Evolutionary conservation across 2,888 invertebrate genomes (phyloP), one percentile per base, ranked within the genome.

Genomic region (Leptopilina drosophilae): DNA sequence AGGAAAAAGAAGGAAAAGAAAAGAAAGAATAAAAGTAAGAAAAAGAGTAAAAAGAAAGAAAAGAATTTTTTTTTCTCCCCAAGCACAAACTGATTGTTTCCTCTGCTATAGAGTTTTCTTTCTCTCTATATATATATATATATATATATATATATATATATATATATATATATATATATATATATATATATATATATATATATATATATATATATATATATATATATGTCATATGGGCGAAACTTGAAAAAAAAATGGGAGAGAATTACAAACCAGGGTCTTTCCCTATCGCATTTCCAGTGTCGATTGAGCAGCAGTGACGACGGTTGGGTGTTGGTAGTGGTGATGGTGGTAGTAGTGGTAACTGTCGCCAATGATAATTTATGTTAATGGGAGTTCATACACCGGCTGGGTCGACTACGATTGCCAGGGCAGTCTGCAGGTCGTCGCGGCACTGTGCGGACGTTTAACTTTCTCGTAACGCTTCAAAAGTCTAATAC

Each of bases 291-390:
- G 81, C 77, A 81, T 65, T 42, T 49, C 73, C 73, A 73, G 73
- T 73, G 53, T 73, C 73, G 73, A 73, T 73, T 73, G 73, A 73
- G 56, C 73, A 73, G 56, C 56, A 73, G 73, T 33, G 80, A 79
- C 81, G 80, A 80, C 78, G 59, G 80, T 78, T 78, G 33, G 33
- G 33, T 33, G 33, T 33, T 33, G 33, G 33, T 33, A 33, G 20
- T 33, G 3, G 33, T 33, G 33, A 33, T 33, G 33, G 80, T 80
- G 77, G 82, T 81, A 83, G 89, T 88, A 85, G 89, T 88, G 85
- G 89, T 89, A 90, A 93, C 94, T 93, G 94, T 94, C 94, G 93
- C 93, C 93, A 92, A 93, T 93, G 93, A 93, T 94, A 94, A 94
- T 94, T 94, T 92, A 92, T 92, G 91, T 90, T 92, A 92, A 92